Evolutionary conservation across 2,113 vertebrate genomes (phyloP).

Genomic region (Colinus virginianus): DNA sequence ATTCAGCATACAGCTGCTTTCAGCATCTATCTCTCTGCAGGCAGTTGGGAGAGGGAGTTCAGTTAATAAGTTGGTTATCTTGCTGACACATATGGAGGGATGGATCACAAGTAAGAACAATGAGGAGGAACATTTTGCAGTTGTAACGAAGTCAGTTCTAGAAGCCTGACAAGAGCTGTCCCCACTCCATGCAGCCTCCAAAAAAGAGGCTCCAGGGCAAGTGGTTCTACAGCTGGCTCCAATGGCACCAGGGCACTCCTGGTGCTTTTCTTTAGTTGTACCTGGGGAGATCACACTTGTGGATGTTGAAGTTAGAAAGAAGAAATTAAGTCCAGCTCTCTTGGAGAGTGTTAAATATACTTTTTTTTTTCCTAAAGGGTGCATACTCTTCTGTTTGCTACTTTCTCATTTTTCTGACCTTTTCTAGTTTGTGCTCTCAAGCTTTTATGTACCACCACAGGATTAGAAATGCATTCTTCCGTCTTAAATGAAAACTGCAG

Average conservation of each 20-base stretch:
- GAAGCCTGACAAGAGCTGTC: not conserved
- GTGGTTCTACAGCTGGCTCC: not conserved
- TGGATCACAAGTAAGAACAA: not conserved
- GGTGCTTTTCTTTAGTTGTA: not conserved
- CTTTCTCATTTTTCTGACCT: not conserved
- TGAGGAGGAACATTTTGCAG: not conserved
- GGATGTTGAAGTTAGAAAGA: not conserved
- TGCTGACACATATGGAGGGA: not conserved
- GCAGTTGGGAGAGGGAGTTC: not conserved
- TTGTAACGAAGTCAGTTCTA: not conserved
- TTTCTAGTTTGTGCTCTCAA: not conserved
- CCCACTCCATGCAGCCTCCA: not conserved
- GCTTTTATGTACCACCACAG: not conserved
- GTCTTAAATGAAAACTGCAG: not conserved
- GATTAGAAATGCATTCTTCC: not conserved
- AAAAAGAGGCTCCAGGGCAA: not conserved
- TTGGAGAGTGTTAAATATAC: not conserved
- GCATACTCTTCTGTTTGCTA: not conserved
- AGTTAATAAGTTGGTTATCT: not conserved
- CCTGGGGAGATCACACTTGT: not conserved
- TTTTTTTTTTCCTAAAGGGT: fast-evolving
- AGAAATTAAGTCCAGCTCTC: not conserved
- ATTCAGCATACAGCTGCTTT: fast-evolving
- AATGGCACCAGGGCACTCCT: not conserved
- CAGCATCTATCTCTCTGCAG: not conserved